Percentiles rank a stretch among this genome's conserved stretches.
Conservation (phyloP, 2,888 invertebrate species). For the Eupelmus urozonus region DNA sequence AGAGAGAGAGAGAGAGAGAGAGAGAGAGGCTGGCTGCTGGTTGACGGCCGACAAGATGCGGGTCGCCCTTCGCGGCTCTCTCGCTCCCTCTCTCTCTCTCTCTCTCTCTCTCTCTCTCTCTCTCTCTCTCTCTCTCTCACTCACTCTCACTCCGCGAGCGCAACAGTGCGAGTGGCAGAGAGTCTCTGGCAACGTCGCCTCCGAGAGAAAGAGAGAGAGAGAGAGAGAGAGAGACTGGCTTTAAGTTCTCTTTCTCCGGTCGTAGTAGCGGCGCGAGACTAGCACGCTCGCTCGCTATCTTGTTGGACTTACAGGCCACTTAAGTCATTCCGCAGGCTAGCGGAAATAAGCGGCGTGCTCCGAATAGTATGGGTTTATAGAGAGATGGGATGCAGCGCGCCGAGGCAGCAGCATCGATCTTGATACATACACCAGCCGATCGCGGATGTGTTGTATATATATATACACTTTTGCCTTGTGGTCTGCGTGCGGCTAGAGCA, state of each 20-base stretch:
- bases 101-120: constrained; percentile 25
- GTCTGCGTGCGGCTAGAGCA: no score
- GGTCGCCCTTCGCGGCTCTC: constrained; percentile 47
- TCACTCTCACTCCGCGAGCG: constrained; percentile 16
- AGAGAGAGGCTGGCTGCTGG: neutral
- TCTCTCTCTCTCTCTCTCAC: constrained; percentile 19
- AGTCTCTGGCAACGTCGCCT: constrained; percentile 51
- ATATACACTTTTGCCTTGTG: no score
- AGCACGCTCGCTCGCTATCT: constrained; percentile 34
- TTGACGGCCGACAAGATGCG: constrained; percentile 49
- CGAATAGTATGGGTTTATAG: constrained; percentile 31
- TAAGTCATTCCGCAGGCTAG: constrained; percentile 53
- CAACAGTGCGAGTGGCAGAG: neutral
- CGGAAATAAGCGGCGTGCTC: constrained; percentile 53
- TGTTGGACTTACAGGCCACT: constrained; percentile 43
- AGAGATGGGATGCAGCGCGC: no score
- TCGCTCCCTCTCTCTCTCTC: constrained; percentile 43
- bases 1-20: constrained; percentile 14
- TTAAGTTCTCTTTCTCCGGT: constrained; percentile 49
- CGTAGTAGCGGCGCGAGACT: constrained; percentile 3
- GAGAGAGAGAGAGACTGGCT: no score
- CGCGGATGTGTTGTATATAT: no score
- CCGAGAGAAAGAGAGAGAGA: neutral
- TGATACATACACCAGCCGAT: no score
- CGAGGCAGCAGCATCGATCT: no score